Evolutionary conservation across 2,797 vertebrate species (phyloP).

Genomic region (Eleutherodactylus coqui): DNA sequence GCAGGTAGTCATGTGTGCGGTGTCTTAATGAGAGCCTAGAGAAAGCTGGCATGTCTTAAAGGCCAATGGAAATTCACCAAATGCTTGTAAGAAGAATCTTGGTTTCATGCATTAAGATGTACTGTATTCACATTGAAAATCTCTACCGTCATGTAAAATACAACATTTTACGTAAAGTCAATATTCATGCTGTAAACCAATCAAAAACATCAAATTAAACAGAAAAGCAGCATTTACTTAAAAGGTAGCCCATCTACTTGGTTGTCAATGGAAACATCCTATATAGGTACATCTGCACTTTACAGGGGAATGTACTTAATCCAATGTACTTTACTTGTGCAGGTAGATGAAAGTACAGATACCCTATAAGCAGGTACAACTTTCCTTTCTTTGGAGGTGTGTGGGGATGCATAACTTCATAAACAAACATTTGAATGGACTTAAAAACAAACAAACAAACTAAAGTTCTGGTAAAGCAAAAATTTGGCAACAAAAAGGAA

Average conservation of each 20-base stretch:
- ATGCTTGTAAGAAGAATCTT: background rate
- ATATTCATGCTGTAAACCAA: background rate
- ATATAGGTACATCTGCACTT: background rate
- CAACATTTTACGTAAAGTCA: background rate
- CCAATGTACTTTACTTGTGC: background rate
- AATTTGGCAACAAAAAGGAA: background rate
- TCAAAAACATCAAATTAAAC: background rate
- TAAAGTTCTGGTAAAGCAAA: background rate
- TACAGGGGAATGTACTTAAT: background rate
- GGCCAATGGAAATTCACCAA: background rate
- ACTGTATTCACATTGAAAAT: background rate
- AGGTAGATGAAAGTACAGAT: background rate
- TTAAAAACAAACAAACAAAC: background rate
- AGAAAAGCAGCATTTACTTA: background rate
- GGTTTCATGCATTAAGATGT: background rate
- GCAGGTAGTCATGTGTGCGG: background rate
- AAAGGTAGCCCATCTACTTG: background rate
- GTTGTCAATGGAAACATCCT: background rate
- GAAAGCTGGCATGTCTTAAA: background rate
- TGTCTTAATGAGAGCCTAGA: background rate
- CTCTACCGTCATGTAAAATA: background rate
- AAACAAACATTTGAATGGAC: too few relatives aligned
- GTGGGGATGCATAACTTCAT: too few relatives aligned
- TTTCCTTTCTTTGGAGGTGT: background rate
- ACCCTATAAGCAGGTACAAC: background rate